A percentile compares a stretch with the other conserved stretches of the same genome.
Conservation (phyloP, 2,888 invertebrate genomes). For the Dichetophora obliterata region DNA sequence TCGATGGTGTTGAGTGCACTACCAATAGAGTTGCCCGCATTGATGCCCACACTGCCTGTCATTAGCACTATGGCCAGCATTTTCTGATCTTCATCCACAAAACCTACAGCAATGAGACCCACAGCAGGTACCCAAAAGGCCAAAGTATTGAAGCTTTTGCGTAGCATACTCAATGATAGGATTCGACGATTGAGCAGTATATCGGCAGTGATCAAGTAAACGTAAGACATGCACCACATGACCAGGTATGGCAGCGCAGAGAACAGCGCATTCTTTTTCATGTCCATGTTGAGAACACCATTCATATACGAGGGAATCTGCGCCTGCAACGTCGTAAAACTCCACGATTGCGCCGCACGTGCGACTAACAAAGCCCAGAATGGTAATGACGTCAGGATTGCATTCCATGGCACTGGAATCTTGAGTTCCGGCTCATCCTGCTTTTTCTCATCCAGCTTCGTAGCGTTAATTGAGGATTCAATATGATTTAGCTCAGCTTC, state of each 20-base stretch:
- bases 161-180: conserved; percentile 62
- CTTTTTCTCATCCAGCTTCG: conserved; percentile 36
- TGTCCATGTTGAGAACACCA: conserved; percentile 74
- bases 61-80: conserved; percentile 71
- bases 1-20: conserved; percentile 78
- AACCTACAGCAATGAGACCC: conserved; percentile 72
- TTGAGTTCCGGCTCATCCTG: conserved; percentile 32
- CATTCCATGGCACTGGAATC: conserved; percentile 75
- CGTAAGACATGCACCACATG: conserved; percentile 72
- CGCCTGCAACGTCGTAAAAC: conserved; percentile 78
- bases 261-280: conserved; percentile 72
- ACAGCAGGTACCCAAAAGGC: conserved; percentile 72
- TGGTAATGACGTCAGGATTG: conserved; percentile 76
- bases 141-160: conserved; percentile 61
- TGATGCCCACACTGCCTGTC: conserved; percentile 73
- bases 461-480: conserved; percentile 68
- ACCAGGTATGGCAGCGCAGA: conserved; percentile 73
- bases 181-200: conserved; percentile 67
- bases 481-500: conserved; percentile 74
- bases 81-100: conserved; percentile 64
- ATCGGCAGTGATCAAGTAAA: conserved; percentile 69
- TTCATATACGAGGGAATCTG: conserved; percentile 80
- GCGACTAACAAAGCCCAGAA: conserved; percentile 74
- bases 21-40: conserved; percentile 74
- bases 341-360: conserved; percentile 79